Conservation (phyloP, 2,888 invertebrate genomes). For the Apamea crenata region DNA sequence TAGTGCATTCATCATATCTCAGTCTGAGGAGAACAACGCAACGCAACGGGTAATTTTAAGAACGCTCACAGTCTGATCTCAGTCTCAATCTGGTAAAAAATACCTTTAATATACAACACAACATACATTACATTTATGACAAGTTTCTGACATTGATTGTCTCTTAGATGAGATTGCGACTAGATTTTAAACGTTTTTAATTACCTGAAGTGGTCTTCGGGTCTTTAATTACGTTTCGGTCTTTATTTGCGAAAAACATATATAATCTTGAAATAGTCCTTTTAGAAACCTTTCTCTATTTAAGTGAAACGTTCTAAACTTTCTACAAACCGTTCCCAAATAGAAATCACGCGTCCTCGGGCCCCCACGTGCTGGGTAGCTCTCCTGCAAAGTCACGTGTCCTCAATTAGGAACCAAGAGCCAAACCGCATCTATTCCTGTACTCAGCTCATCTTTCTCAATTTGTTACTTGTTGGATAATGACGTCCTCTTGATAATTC, state of each 20-base stretch:
- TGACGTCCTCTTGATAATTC: conserved; percentile 51
- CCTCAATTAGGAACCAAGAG: conserved; percentile 73
- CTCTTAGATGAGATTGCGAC: not conserved
- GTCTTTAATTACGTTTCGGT: not conserved
- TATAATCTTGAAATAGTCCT: conserved; percentile 12
- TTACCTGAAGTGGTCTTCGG: not conserved
- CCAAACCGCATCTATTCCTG: conserved; percentile 75
- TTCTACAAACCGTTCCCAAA: conserved; percentile 50
- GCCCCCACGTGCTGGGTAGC: conserved; percentile 65
- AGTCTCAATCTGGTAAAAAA: not conserved
- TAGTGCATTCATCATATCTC: not conserved
- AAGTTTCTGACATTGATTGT: not conserved
- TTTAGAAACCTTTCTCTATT: conserved; percentile 14
- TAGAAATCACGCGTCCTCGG: conserved; percentile 64
- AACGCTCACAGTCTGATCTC: not conserved
- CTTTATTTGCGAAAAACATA: not conserved
- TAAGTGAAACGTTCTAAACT: conserved; percentile 32
- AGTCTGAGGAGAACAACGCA: not conserved
- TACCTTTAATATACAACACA: no score
- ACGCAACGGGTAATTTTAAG: no score
- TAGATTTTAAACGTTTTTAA: not conserved
- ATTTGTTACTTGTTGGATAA: conserved; percentile 61
- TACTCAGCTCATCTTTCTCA: conserved; percentile 61
- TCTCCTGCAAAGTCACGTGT: conserved; percentile 74
- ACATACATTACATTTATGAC: not conserved